These are phyloP conservation scores for Mechanitis mazaeus DNA, from an alignment of 2,888 invertebrate species.

Conservation along the genomic window DNA sequence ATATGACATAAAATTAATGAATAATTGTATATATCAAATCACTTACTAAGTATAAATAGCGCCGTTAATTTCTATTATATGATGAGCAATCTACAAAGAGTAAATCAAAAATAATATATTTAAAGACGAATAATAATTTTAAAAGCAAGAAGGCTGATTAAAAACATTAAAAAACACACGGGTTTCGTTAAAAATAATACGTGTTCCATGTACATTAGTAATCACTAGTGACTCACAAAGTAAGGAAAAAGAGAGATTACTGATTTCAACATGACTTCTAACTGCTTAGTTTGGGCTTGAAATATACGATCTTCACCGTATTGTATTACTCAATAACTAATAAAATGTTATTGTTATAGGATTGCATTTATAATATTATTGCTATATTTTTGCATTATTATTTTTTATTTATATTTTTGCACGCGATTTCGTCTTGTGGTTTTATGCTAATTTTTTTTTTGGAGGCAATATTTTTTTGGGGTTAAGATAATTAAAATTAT, in stretches of 20 bases:
- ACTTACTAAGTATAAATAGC: slow-evolving; percentile 68
- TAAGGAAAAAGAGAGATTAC: slow-evolving; percentile 12
- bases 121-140: neutral
- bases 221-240: slow-evolving; percentile 18
- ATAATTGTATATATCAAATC: slow-evolving; percentile 16
- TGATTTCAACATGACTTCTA: slow-evolving; percentile 19
- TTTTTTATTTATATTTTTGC: too few relatives aligned
- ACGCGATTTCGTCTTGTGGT: too few relatives aligned
- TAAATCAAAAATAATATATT: neutral
- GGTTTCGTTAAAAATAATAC: neutral
- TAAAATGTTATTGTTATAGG: slow-evolving; percentile 7
- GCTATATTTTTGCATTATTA: too few relatives aligned
- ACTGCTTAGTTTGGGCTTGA: neutral
- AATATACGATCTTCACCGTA: neutral
- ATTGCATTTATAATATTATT: neutral
- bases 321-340: neutral
- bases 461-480: too few relatives aligned
- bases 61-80: slow-evolving; percentile 38
- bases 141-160: neutral
- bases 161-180: neutral
- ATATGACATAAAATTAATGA: slow-evolving; percentile 7
- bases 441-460: too few relatives aligned
- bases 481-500: too few relatives aligned
- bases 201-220: neutral
- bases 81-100: slow-evolving; percentile 42